These are phyloP conservation scores for Hirudo medicinalis DNA, from an alignment of 1,140 invertebrate genomes.

Conservation along the genomic window DNA sequence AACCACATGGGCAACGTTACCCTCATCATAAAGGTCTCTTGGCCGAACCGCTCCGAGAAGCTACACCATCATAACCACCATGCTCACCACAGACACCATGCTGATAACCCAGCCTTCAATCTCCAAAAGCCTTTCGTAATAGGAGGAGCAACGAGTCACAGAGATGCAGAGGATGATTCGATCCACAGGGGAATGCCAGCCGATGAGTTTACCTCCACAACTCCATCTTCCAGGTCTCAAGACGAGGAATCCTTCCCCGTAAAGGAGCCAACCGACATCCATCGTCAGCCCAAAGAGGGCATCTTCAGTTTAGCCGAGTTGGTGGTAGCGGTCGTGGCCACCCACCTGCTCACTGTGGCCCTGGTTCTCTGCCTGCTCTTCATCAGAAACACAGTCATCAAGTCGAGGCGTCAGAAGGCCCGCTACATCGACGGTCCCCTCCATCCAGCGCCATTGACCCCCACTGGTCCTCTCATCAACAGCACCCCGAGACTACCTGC, in stretches of 20 bases:
- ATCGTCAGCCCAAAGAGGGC: not conserved
- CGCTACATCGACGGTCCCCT: not conserved
- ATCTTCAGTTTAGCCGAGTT: constrained; percentile 11
- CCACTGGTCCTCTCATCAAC: not conserved
- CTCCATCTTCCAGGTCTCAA: not conserved
- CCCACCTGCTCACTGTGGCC: constrained; percentile 11
- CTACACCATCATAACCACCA: not conserved
- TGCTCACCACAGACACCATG: not conserved
- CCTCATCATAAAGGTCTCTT: constrained; percentile 35
- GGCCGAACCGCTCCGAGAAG: constrained; percentile 27
- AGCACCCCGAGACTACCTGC: not conserved
- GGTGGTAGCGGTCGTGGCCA: constrained; percentile 9
- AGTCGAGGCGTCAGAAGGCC: not conserved
- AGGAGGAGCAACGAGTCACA: not conserved
- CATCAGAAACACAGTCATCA: not conserved
- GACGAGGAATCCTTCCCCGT: not conserved
- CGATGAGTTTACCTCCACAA: not conserved
- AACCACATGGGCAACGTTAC: constrained; percentile 39
- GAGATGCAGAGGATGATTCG: not conserved
- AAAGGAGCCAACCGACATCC: not conserved
- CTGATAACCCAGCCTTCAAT: not conserved
- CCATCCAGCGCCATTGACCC: not conserved
- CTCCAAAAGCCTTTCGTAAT: not conserved
- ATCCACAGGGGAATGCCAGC: not conserved
- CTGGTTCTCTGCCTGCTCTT: not conserved